Evolutionary conservation across 2,797 vertebrate species (phyloP).

Genomic region (Amniataba percoides): DNA sequence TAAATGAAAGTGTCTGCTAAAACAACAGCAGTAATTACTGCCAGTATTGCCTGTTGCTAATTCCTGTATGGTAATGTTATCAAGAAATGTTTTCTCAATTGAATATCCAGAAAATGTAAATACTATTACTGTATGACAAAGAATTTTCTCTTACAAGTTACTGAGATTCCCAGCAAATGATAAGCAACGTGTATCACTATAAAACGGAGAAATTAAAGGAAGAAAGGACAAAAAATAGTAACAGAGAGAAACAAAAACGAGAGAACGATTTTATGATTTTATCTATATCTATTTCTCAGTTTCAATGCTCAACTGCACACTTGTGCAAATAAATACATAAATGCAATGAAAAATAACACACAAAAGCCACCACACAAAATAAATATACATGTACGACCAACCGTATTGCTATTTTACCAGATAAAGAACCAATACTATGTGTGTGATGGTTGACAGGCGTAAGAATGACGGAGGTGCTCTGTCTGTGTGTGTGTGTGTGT

Average conservation of each 20-base stretch:
- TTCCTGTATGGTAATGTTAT: not conserved
- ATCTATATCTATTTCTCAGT: not conserved
- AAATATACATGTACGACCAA: not conserved
- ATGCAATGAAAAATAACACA: not conserved
- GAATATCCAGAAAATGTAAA: too few relatives aligned
- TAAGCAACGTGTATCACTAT: not conserved
- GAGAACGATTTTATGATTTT: not conserved
- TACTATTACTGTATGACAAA: too few relatives aligned
- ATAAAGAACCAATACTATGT: not conserved
- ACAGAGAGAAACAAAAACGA: not conserved
- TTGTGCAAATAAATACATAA: not conserved
- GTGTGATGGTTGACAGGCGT: not conserved
- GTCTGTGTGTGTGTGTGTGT: constrained; percentile 3
- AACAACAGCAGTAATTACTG: not conserved
- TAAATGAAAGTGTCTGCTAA: not conserved
- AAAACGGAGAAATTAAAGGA: not conserved
- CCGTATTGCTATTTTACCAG: not conserved
- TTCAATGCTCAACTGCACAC: not conserved
- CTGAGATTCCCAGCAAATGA: not conserved
- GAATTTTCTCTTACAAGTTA: not conserved
- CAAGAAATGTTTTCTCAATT: too few relatives aligned
- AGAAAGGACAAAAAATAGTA: not conserved
- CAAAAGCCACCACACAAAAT: not conserved
- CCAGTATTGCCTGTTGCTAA: not conserved
- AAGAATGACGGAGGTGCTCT: not conserved